phyloP scores from a whole-genome alignment of 2,113 vertebrate species.

The Laterallus jamaicensis region DNA sequence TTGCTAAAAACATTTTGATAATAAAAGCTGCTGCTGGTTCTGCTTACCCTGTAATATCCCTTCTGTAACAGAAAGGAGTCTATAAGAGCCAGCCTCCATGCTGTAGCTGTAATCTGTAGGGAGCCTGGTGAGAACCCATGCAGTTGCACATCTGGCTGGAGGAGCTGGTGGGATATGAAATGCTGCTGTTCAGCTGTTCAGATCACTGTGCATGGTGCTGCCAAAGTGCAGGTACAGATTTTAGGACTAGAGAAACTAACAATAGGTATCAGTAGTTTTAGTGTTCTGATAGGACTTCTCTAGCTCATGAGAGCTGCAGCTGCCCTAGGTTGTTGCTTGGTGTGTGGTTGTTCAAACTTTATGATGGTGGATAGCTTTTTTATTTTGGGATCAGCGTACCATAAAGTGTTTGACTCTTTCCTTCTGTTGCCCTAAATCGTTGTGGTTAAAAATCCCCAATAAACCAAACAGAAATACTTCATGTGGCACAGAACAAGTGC shows the following conservation, averaged over 20 bases:
- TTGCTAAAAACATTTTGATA: rapidly evolving
- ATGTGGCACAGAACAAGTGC: background rate
- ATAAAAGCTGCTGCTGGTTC: background rate
- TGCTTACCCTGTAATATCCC: background rate
- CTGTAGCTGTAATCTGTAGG: background rate
- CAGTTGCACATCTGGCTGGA: background rate
- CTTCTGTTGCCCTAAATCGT: background rate
- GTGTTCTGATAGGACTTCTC: background rate
- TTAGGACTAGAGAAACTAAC: background rate
- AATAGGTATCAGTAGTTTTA: background rate
- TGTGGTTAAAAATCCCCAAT: background rate
- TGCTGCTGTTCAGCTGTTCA: background rate
- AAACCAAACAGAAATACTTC: background rate
- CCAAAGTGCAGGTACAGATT: background rate
- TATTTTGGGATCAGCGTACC: background rate
- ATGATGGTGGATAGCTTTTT: background rate
- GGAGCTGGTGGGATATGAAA: background rate
- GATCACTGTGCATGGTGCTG: background rate
- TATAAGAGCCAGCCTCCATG: background rate
- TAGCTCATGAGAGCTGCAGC: background rate
- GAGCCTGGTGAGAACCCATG: background rate
- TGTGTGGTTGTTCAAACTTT: background rate
- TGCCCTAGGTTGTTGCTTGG: background rate
- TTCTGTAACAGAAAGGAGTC: background rate
- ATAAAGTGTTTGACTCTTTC: background rate